These are phyloP conservation scores for Busseola fusca DNA, from an alignment of 2,888 invertebrate genomes.

Conservation along the genomic window DNA sequence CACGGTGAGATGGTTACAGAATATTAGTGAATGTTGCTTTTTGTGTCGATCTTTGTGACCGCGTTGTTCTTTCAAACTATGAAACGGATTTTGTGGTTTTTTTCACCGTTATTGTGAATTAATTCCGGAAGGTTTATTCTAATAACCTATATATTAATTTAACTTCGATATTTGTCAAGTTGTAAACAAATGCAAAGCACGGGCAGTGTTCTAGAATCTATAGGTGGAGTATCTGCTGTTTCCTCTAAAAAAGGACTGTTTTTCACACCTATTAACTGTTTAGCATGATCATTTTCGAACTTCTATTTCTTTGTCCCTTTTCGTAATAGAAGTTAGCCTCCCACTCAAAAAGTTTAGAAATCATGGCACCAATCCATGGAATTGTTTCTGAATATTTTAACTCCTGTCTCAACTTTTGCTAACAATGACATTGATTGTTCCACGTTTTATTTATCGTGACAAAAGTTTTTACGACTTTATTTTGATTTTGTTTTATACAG, in stretches of 20 bases:
- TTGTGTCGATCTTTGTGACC: neutral
- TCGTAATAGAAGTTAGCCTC: neutral
- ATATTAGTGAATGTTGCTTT: neutral
- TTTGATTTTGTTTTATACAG: neutral
- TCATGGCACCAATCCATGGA: neutral
- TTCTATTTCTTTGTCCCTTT: neutral
- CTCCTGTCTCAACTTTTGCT: conserved; percentile 2
- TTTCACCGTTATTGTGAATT: neutral
- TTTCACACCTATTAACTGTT: neutral
- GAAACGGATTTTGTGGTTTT: neutral
- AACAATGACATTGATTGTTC: conserved; percentile 11
- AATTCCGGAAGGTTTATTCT: no score
- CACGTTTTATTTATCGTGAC: neutral
- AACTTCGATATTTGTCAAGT: neutral
- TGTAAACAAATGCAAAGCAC: neutral
- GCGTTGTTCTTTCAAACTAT: no score
- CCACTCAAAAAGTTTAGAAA: conserved; percentile 8
- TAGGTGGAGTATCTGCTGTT: neutral
- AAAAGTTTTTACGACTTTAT: neutral
- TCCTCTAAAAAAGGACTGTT: neutral
- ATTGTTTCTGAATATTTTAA: conserved; percentile 12
- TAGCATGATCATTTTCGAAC: neutral
- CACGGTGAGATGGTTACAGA: no score
- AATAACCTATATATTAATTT: no score
- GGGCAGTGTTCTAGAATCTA: neutral